Evolutionary conservation across 2,888 invertebrate species (phyloP).

Genomic region (Adelphocoris suturalis): DNA sequence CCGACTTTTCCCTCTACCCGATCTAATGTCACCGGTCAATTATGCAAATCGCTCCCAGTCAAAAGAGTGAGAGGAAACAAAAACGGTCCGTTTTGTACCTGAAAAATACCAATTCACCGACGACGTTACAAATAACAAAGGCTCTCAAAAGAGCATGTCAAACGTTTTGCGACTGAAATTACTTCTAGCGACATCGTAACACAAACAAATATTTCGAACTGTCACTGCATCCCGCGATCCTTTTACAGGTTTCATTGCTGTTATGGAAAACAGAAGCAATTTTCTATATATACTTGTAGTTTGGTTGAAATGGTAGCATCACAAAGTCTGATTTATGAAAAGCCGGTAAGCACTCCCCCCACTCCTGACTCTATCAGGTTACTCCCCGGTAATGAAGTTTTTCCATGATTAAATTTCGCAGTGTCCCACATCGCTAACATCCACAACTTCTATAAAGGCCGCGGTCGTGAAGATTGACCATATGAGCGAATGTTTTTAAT

Average conservation of each 20-base stretch:
- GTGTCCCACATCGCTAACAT: too few species aligned
- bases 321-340: too few species aligned
- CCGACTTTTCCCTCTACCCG: neutral
- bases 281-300: too few species aligned
- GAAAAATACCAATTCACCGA: neutral
- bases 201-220: neutral
- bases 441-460: too few species aligned
- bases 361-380: too few species aligned
- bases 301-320: too few species aligned
- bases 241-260: neutral
- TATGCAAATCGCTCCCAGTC: neutral
- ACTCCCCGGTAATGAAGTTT: too few species aligned
- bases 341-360: too few species aligned
- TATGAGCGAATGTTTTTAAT: too few species aligned
- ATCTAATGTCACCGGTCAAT: neutral
- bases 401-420: too few species aligned
- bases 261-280: neutral
- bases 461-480: too few species aligned
- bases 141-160: neutral
- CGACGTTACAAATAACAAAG: slow-evolving; percentile 2
- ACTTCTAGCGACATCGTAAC: neutral
- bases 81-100: slow-evolving; percentile 1
- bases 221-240: neutral
- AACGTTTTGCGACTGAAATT: neutral
- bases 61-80: neutral